Base-by-base conservation (phyloP, 2,113 vertebrate genomes). In the Cyanistes caeruleus region DNA sequence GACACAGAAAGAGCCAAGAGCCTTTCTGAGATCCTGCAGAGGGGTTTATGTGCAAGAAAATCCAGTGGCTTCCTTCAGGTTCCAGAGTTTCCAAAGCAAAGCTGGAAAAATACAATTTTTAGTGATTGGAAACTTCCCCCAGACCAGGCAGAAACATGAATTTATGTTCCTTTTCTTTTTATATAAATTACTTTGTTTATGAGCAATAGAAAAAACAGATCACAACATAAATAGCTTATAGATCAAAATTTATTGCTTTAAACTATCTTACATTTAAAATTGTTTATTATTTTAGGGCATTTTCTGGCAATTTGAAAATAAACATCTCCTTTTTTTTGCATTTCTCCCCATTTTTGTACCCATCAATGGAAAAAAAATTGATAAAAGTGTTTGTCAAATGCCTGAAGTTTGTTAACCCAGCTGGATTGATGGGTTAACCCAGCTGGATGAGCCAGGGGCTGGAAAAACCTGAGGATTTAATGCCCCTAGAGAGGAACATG, bases 331-430 rank as follows among this genome's bases (percentile, higher is more conserved):
- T 46, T 92, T 92, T 77, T 80, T 13, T 63, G 30, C 0, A 0
- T 67, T 95, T 90, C 31, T 95, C 49, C 24, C 48, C 41, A 46
- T 62, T 84, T 93, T 94, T 85, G 46, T 59, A 58, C 21, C 39
- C n/a, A 44, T 37, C 23, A 39, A 41, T 46, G 52, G 19, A 24
- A 72, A 95, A 82, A 81, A 58, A 84, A 39, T 12, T 8, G 46
- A 53, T 44, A 48, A 14, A 89, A 63, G 65, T n/a, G 46, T 70
- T 93, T 76, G 41, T 85, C 46, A 76, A 76, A 11, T 10, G 51
- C 27, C 35, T 44, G 10, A 39, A 46, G 58, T 17, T 30, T 28
- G 2, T 5, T 4, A 65, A 31, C 24, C 15, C 13, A 22, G 30
- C 43, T 37, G 55, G 37, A 37, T 37, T 37, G 37, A 37, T 37